Evolutionary conservation across 1,140 invertebrate species (phyloP).

Genomic region (Meloidogyne chitwoodi): DNA sequence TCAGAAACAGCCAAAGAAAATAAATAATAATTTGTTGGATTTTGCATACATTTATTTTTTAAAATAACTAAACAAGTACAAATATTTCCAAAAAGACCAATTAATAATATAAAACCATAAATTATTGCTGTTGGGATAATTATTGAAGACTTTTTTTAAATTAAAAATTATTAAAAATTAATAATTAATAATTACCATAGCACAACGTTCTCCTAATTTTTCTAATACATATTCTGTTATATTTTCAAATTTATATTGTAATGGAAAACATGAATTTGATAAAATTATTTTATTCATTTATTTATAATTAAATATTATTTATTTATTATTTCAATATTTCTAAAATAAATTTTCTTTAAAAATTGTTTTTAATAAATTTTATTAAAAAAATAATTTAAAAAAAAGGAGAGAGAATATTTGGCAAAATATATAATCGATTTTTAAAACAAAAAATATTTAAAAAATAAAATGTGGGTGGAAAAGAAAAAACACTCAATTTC

Average conservation of each 20-base stretch:
- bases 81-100: slow-evolving; percentile 81
- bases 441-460: not conserved
- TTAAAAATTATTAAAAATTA: not conserved
- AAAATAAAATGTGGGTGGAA: not conserved
- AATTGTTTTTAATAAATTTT: not conserved
- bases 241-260: slow-evolving; percentile 23
- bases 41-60: slow-evolving; percentile 85
- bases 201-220: slow-evolving; percentile 45
- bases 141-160: slow-evolving; percentile 41
- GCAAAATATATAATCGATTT: not conserved
- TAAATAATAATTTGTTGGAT: slow-evolving; percentile 61
- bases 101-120: slow-evolving; percentile 67
- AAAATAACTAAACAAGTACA: slow-evolving; percentile 87
- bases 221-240: slow-evolving; percentile 39
- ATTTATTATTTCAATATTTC: not conserved
- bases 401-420: not conserved
- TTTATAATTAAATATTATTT: not conserved
- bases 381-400: not conserved
- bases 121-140: slow-evolving; percentile 50
- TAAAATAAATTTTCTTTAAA: not conserved
- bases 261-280: slow-evolving; percentile 21
- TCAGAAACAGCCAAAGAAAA: slow-evolving; percentile 78
- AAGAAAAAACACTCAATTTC: not conserved
- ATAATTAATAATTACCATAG: slow-evolving; percentile 20
- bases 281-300: not conserved